Evolutionary conservation across 2,113 vertebrate genomes (phyloP).

Genomic region (Delphinus delphis): DNA sequence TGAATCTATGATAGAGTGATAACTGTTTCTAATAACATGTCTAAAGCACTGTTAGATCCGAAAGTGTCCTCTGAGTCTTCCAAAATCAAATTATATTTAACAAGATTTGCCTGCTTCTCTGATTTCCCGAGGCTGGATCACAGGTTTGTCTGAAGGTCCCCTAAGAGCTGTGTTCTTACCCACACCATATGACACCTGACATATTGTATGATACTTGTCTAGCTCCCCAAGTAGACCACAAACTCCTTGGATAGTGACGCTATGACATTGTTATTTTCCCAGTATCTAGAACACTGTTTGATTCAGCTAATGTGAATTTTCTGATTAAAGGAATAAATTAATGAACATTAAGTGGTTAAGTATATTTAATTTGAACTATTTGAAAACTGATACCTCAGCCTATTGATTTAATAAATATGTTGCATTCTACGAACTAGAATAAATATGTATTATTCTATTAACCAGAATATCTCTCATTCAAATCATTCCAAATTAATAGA

Average conservation of each 20-base stretch:
- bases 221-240: not conserved
- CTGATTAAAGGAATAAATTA: slow-evolving; percentile 25
- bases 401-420: slow-evolving; percentile 42
- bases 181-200: not conserved
- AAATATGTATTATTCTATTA: slow-evolving; percentile 11
- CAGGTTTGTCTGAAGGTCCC: not conserved
- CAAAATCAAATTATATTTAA: not conserved
- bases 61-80: not conserved
- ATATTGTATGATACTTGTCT: not conserved
- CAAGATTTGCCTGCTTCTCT: not conserved
- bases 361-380: slow-evolving; percentile 33
- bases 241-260: not conserved
- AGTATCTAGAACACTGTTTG: not conserved
- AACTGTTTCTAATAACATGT: not conserved
- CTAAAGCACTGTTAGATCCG: not conserved
- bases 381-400: slow-evolving; percentile 3
- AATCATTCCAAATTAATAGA: slow-evolving; percentile 1
- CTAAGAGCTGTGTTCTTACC: not conserved
- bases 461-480: not conserved
- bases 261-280: not conserved
- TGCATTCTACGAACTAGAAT: slow-evolving; percentile 9
- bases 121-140: not conserved
- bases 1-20: not conserved
- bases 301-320: slow-evolving; percentile 15
- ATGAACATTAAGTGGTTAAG: not conserved